Evolutionary conservation across 1,140 invertebrate species (phyloP).

Genomic region (Apis dorsata): DNA sequence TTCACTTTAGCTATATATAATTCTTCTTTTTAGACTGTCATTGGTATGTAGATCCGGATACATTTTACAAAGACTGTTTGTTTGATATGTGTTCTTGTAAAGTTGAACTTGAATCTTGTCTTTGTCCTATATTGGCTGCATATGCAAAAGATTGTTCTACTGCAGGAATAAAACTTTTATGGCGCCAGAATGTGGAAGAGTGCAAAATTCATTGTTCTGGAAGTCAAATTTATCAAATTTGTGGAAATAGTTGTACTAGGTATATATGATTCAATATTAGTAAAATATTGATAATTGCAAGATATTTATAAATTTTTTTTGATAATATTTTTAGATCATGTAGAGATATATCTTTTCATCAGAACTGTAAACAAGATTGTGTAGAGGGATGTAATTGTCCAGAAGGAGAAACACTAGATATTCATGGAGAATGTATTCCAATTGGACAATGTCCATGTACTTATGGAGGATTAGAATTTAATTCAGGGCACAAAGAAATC

Average conservation of each 20-base stretch:
- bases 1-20: not conserved
- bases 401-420: conserved; percentile 86
- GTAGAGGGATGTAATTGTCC: conserved; percentile 95
- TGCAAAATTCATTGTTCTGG: conserved; percentile 89
- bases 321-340: conserved; percentile 61
- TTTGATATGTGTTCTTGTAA: conserved; percentile 93
- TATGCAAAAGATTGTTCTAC: conserved; percentile 90
- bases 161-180: conserved; percentile 86
- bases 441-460: conserved; percentile 88
- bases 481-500: conserved; percentile 87
- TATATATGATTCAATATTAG: conserved; percentile 21
- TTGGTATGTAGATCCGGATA: conserved; percentile 87
- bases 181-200: conserved; percentile 88
- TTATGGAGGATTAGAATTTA: conserved; percentile 86
- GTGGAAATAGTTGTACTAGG: conserved; percentile 82
- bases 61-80: conserved; percentile 89
- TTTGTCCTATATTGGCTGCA: conserved; percentile 89
- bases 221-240: conserved; percentile 88
- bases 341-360: conserved; percentile 65
- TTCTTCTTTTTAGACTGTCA: conserved; percentile 84
- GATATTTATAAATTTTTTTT: not conserved
- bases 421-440: conserved; percentile 87
- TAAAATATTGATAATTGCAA: not conserved
- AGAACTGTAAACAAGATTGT: conserved; percentile 83
- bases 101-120: conserved; percentile 83